Base-by-base conservation (phyloP, 2,113 vertebrate genomes). In the Manacus vitellinus region DNA sequence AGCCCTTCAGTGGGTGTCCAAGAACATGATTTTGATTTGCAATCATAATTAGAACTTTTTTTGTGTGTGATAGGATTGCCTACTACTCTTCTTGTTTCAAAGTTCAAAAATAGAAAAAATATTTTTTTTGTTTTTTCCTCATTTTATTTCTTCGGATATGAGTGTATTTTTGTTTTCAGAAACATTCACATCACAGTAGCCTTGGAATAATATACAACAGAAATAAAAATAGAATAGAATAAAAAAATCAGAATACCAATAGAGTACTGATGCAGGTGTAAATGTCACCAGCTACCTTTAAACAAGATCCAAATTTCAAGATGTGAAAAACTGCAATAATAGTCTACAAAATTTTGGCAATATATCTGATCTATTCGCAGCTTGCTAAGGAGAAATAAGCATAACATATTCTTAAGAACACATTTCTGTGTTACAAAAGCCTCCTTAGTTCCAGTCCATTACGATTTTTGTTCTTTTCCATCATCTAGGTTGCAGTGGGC, bases 11-110 rank as follows among this genome's bases (percentile, higher is more conserved):
- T 44, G 22, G 1, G 5, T 58, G 24, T 5, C 2, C 19, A 79
- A 73, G 27, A 46, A 35, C 3, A 37, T 25, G 6, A 61, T 14
- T 52, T 79, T 75, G 4, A 47, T 67, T 63, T 67, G 6, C 4
- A 67, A 11, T 63, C 47, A 27, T 52, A 74, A 52, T 41, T 33
- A 43, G 12, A 24, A 58, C 5, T 28, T 76, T 58, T 46, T 28
- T 6, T 76, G 9, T 12, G 5, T 35, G 4, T 28, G 0, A 61
- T 43, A 67, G 7, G 4, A 46, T n/a, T 90, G 5, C 2, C 4
- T 25, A 14, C 12, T 46, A 28, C 4, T 28, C 4, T n/a, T 83
- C 14, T 55, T 56, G 12, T 30, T 4, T 1, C 2, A 4, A 14
- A 1, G 3, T 6, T 92, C 22, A 55, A 47, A 62, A 47, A 71